Conservation (phyloP, 2,888 invertebrate species). For the Dolichomitus sp. region DNA sequence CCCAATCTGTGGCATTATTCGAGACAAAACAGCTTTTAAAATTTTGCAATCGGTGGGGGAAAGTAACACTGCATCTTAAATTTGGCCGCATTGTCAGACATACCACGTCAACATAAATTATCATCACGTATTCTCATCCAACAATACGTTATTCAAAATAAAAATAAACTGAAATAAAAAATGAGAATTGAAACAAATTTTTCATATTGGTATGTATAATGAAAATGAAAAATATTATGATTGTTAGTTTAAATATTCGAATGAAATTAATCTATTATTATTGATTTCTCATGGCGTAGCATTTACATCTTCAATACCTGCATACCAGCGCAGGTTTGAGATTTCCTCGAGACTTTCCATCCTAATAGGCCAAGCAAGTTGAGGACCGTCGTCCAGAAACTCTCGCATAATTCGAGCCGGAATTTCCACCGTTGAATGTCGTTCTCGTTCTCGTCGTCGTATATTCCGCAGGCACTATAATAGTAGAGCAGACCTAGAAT, state of each 20-base stretch:
- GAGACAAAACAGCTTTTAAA: too few relatives aligned
- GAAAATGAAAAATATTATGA: neutral
- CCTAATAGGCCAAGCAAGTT: neutral
- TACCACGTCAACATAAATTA: too few relatives aligned
- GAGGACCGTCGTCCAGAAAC: constrained; percentile 5
- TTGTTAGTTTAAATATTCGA: neutral
- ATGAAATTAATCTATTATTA: neutral
- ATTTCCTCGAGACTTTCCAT: constrained; percentile 9
- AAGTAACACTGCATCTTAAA: too few relatives aligned
- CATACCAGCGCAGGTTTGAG: neutral
- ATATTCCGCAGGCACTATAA: constrained; percentile 21
- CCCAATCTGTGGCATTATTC: too few relatives aligned
- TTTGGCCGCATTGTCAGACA: too few relatives aligned
- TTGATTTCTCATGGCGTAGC: neutral
- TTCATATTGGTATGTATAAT: too few relatives aligned
- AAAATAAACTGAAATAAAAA: too few relatives aligned
- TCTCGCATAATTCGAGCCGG: constrained; percentile 9
- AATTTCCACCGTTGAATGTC: constrained; percentile 22
- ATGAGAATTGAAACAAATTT: too few relatives aligned
- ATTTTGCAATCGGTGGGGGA: too few relatives aligned
- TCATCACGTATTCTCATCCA: too few relatives aligned
- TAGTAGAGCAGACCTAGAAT: constrained; percentile 13
- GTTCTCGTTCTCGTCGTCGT: constrained; percentile 24
- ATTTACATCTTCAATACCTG: neutral
- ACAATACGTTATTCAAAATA: too few relatives aligned